Base-by-base conservation (phyloP, 2,113 vertebrate genomes). In the Chlamydotis undulata region DNA sequence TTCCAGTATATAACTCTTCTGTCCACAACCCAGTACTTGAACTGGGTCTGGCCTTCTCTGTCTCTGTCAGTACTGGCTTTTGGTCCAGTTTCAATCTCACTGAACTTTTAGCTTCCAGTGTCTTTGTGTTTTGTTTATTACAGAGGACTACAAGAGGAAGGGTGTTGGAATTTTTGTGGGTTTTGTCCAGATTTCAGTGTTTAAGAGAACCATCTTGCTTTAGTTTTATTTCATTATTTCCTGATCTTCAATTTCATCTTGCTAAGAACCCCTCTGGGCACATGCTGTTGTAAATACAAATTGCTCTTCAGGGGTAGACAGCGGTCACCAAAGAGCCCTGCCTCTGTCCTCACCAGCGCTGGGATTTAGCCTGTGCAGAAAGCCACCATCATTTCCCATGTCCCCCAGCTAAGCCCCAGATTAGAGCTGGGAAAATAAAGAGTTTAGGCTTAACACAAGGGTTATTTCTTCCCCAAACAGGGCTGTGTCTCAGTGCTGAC, bases 341-440 rank as follows among this genome's bases (percentile, higher is more conserved):
- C 12, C 18, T 90, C 41, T 52, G 26, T 52, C 55, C 41, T 93
- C 56, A 75, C 18, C 39, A 59, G 63, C 64, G 17, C 12, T 77
- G 59, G 28, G 29, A 24, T 67, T 56, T 29, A 95, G 15, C 11
- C 19, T 59, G 18, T 68, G 52, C 24, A 75, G 52, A 39, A 76
- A 19, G 19, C 6, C 69, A 76, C 65, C 39, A 25, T 45, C 55
- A 68, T 64, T 79, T 79, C 33, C 22, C 22, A 26, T 5, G 11
- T 67, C 5, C 8, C 33, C 3, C 43, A 84, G 6, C 12, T 75
- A 70, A 88, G 1, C 14, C 14, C 19, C 0, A 0, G 7, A 10
- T 39, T 76, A 56, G 25, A 79, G 10, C 31, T 84, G 28, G 45
- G 19, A 84, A 93, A 81, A 69, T 18, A 14, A 78, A 50, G 41